Percentiles rank a stretch among this genome's conserved stretches.
These are phyloP conservation scores for Metacarcinus magister DNA, from an alignment of 2,888 invertebrate species.

Conservation along the genomic window DNA sequence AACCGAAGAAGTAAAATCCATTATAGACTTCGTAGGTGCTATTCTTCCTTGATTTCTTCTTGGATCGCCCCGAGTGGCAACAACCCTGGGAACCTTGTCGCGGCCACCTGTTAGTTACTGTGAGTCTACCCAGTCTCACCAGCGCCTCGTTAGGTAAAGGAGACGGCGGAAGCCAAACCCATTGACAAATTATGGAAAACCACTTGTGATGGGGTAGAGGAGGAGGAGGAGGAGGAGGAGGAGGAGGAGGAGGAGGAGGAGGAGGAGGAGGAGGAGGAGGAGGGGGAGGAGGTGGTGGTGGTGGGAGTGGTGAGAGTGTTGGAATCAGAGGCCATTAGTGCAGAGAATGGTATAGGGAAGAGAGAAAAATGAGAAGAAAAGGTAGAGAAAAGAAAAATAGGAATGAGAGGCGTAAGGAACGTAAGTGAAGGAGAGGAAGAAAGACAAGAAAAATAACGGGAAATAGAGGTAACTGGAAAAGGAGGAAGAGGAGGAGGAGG, in stretches of 20 bases:
- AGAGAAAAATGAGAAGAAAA: not conserved
- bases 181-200: constrained; percentile 75
- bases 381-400: not conserved
- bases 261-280: not conserved
- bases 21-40: not conserved
- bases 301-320: not conserved
- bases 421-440: not conserved
- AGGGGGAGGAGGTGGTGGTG: not conserved
- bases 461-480: too few relatives aligned
- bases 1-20: not conserved
- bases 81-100: not conserved
- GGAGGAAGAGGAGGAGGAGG: not conserved
- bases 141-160: constrained; percentile 67
- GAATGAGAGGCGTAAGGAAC: not conserved
- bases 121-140: constrained; percentile 62
- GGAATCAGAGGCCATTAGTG: too few relatives aligned
- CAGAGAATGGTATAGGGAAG: not conserved
- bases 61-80: not conserved
- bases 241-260: not conserved
- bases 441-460: not conserved
- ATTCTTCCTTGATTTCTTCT: too few relatives aligned
- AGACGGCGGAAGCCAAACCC: constrained; percentile 71
- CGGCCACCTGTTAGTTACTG: constrained; percentile 37
- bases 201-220: constrained; percentile 37
- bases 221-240: not conserved